phyloP scores from a whole-genome alignment of 2,797 vertebrate genomes.

The Halcyon smyrnensis region DNA sequence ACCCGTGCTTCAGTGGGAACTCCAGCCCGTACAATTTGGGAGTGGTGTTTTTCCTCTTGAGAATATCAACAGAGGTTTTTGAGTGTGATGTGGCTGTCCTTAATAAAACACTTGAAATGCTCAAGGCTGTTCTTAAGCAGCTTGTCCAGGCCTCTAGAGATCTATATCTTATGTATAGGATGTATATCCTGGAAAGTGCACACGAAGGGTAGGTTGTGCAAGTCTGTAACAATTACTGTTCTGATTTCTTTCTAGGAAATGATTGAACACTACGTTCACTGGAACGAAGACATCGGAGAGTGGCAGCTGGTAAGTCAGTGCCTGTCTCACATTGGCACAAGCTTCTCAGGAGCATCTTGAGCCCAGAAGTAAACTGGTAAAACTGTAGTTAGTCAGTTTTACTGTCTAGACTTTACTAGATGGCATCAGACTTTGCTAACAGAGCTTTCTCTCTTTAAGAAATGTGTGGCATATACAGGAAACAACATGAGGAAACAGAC shows the following conservation, averaged over 20 bases:
- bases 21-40: rapidly evolving
- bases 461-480: slow-evolving; percentile 98
- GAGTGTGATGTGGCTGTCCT: not conserved
- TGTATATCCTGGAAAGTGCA: not conserved
- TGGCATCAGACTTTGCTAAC: not conserved
- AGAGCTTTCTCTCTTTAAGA: slow-evolving; percentile 79
- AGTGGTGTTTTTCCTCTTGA: not conserved
- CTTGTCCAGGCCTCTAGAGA: not conserved
- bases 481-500: slow-evolving; percentile 99
- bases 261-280: slow-evolving; percentile 99
- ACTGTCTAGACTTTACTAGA: not conserved
- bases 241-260: slow-evolving; percentile 86
- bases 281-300: slow-evolving; percentile 99
- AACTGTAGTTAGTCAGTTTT: not conserved
- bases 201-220: not conserved
- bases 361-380: not conserved
- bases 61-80: not conserved
- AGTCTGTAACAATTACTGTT: not conserved
- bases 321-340: not conserved
- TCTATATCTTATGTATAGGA: not conserved
- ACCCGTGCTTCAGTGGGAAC: not conserved
- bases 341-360: not conserved
- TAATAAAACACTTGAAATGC: not conserved
- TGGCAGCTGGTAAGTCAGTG: slow-evolving; percentile 92
- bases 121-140: not conserved